Evolutionary conservation across 2,888 invertebrate genomes (phyloP).

Genomic region (Drosophila percnosoma): DNA sequence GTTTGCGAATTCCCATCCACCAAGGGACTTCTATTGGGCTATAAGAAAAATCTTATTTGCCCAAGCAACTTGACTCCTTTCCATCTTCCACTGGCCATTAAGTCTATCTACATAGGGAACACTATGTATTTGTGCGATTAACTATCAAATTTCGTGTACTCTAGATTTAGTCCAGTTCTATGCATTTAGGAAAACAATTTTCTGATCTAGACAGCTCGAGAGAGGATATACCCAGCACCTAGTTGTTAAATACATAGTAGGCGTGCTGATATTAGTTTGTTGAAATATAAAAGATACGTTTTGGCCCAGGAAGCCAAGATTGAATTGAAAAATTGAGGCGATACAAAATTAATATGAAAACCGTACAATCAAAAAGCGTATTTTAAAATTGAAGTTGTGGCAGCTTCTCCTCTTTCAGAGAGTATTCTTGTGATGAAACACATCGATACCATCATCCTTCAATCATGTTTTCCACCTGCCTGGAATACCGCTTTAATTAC

Average conservation of each 20-base stretch:
- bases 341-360: neutral
- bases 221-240: neutral
- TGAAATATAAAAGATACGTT: neutral
- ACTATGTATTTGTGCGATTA: neutral
- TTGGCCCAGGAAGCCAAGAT: neutral
- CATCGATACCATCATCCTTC: neutral
- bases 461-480: neutral
- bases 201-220: neutral
- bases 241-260: neutral
- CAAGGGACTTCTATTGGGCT: neutral
- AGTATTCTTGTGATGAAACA: neutral
- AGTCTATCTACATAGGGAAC: too few species aligned
- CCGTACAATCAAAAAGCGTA: neutral
- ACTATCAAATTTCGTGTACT: neutral
- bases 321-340: neutral
- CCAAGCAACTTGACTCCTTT: neutral
- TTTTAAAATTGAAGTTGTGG: neutral
- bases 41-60: neutral
- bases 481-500: neutral
- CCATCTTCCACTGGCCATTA: neutral
- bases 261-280: neutral
- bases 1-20: constrained; percentile 3
- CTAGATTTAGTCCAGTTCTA: neutral
- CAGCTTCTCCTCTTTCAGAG: neutral
- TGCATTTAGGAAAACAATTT: neutral